Evolutionary conservation across 2,888 invertebrate genomes (phyloP).

Genomic region (Hanleya hanleyi): DNA sequence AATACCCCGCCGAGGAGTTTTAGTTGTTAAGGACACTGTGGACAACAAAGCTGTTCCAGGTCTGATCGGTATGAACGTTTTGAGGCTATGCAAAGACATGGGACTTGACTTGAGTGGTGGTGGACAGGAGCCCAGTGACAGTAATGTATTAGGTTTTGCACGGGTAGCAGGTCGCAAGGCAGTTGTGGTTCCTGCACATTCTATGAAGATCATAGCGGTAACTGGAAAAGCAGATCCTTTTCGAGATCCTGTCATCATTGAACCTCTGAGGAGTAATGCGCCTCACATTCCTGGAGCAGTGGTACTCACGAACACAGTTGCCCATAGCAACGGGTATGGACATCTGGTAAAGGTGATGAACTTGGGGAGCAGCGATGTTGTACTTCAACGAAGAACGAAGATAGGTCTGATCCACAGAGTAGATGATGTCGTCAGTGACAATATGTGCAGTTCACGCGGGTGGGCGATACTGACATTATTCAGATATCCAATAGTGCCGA

Average conservation of each 20-base stretch:
- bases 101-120: not conserved
- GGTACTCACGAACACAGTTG: not conserved
- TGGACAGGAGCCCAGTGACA: no score
- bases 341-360: no score
- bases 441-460: not conserved
- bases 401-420: not conserved
- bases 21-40: not conserved
- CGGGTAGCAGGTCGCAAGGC: slow-evolving; percentile 72
- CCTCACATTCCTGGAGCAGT: not conserved
- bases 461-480: not conserved
- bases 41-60: not conserved
- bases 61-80: not conserved
- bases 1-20: not conserved
- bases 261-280: not conserved
- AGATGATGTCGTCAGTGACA: not conserved
- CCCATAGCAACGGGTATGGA: no score
- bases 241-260: not conserved
- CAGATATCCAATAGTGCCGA: not conserved
- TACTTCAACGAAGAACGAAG: no score
- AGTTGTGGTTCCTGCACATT: not conserved
- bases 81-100: not conserved
- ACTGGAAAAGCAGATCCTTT: not conserved
- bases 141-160: not conserved
- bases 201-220: not conserved
- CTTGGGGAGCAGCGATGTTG: no score